A percentile compares a stretch with the other conserved stretches of the same genome.
Evolutionary conservation across 1,140 invertebrate species (phyloP).

Genomic region (Uloborus diversus): DNA sequence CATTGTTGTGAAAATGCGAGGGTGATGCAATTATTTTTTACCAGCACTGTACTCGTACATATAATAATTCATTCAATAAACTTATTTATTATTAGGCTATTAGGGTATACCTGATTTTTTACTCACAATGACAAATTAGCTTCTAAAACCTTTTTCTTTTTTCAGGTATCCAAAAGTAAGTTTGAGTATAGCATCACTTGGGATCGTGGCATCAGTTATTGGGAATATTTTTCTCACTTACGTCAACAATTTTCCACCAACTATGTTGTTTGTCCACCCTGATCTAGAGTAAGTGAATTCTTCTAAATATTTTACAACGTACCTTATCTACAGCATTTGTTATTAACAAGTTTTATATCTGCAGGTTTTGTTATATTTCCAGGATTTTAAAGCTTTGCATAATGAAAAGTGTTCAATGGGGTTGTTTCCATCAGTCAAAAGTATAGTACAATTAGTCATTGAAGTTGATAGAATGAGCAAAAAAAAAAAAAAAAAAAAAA

Average conservation of each 20-base stretch:
- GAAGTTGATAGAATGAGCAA: no score
- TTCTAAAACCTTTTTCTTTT: background rate
- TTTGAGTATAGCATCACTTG: background rate
- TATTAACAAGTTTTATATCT: background rate
- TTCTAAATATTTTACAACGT: background rate
- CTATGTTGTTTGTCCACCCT: slow-evolving; percentile 46
- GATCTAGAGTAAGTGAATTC: slow-evolving; percentile 46
- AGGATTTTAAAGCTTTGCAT: background rate
- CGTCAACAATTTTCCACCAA: slow-evolving; percentile 48
- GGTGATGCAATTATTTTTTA: no score
- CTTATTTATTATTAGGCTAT: background rate
- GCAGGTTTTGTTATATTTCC: background rate
- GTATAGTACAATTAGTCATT: background rate
- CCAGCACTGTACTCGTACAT: no score
- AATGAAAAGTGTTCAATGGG: background rate
- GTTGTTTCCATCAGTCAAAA: no score
- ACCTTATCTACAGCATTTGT: background rate
- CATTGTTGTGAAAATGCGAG: no score
- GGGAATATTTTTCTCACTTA: slow-evolving; percentile 2
- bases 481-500: no score
- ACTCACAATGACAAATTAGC: background rate
- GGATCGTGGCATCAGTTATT: slow-evolving; percentile 26
- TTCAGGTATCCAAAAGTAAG: slow-evolving; percentile 18
- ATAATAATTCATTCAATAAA: background rate
- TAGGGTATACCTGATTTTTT: background rate